Evolutionary conservation across 2,113 vertebrate genomes (phyloP), one percentile per base, ranked within the genome.

Genomic region (Pelobates fuscus): DNA sequence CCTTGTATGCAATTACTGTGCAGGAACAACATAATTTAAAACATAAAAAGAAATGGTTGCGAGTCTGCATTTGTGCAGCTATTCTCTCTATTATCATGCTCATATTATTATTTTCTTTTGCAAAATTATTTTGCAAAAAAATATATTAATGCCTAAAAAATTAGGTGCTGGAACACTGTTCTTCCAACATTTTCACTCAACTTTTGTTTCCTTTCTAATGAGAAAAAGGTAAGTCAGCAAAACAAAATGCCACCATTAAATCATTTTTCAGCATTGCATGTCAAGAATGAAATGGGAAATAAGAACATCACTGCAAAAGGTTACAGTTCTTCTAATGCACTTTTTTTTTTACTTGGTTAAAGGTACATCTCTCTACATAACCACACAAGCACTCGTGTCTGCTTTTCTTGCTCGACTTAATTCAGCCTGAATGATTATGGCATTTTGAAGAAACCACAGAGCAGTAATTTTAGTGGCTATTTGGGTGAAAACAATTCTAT

Each of bases 191-290:
- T 80, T 60, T 85, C 79, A 82, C 80, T 81, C 85, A 85, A 81
- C 81, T 85, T 81, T 85, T 79, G 84, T 91, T 91, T 92, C 86
- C 86, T 86, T 81, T 86, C 87, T 91, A 84, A 92, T 93, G 88
- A 87, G 90, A 86, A 86, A 81, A 80, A 63, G 67, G 54, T 79
- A 85, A 92, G 92, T 95, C 94, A 96, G 94, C 94, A 94, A 95
- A 96, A 97, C 90, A 94, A 95, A 97, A 96, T 95, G 93, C 92
- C 92, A 89, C 84, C 89, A 87, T 95, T 97, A 96, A 96, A 96
- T 98, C 93, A 96, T 93, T 91, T 89, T 85, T 79, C 78, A 84
- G 81, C 82, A 90, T 91, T 92, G 84, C 78, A 80, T 93, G 92
- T 95, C 95, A 94, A 89, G 89, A 89, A 86, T 79, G 82, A 94